Conservation (phyloP, 2,113 vertebrate species). For the Colistium nudipinnis region DNA sequence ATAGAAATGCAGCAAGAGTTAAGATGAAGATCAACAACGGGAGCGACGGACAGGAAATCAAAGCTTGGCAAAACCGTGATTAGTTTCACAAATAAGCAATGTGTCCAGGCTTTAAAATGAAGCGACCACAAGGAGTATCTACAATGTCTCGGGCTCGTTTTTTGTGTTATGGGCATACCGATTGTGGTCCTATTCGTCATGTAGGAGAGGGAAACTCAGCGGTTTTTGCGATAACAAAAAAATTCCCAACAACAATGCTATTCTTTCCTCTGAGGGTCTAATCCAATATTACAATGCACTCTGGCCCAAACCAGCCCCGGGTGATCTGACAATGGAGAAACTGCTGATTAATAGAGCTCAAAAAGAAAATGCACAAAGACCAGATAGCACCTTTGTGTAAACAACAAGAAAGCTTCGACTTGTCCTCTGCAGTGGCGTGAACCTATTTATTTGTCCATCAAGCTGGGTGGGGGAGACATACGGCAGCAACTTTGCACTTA, state of each 20-base stretch:
- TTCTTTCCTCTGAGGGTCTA: slow-evolving; percentile 53
- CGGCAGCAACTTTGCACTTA: too few species aligned
- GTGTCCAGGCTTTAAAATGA: slow-evolving; percentile 21
- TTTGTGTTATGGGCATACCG: slow-evolving; percentile 39
- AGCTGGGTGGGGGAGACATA: not conserved
- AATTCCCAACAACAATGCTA: slow-evolving; percentile 46
- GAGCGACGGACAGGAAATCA: slow-evolving; percentile 40
- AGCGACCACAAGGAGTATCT: slow-evolving; percentile 33
- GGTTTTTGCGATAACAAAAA: slow-evolving; percentile 25
- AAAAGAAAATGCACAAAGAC: slow-evolving; percentile 37
- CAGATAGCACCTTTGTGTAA: slow-evolving; percentile 33
- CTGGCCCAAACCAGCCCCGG: slow-evolving; percentile 31
- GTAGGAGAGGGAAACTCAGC: slow-evolving; percentile 36
- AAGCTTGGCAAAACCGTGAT: slow-evolving; percentile 27
- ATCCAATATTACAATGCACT: slow-evolving; percentile 62
- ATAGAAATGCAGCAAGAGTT: slow-evolving; percentile 43
- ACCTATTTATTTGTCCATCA: slow-evolving; percentile 31
- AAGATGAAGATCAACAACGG: slow-evolving; percentile 39
- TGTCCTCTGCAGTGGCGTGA: slow-evolving; percentile 34
- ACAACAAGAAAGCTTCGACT: slow-evolving; percentile 45
- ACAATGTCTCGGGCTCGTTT: slow-evolving; percentile 31
- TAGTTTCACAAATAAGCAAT: slow-evolving; percentile 24
- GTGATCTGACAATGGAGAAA: slow-evolving; percentile 61
- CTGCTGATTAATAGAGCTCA: slow-evolving; percentile 50
- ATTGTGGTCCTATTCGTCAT: slow-evolving; percentile 21